phyloP scores from a whole-genome alignment of 2,888 invertebrate species.

The Arrhopalites spinosus region DNA sequence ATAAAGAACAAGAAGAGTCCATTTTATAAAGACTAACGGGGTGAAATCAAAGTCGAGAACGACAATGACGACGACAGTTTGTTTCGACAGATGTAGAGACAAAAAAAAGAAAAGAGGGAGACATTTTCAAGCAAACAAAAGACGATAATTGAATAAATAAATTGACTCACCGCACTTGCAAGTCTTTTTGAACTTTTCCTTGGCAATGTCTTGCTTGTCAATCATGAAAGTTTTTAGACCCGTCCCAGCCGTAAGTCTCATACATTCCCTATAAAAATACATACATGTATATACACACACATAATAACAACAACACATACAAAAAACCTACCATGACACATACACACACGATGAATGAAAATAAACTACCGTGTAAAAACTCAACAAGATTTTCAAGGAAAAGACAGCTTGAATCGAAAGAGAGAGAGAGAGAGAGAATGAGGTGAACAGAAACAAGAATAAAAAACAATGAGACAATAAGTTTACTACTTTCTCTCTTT shows the following conservation, averaged over 20 bases:
- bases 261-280: conserved; percentile 67
- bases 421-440: conserved; percentile 1
- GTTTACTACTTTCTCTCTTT: neutral
- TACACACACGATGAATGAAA: conserved; percentile 5
- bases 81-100: neutral
- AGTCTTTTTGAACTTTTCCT: conserved; percentile 74
- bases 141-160: conserved; percentile 25
- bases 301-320: neutral
- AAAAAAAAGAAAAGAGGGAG: neutral
- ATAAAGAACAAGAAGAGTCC: neutral
- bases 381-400: neutral
- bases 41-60: neutral
- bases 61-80: too few species aligned
- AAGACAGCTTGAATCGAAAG: neutral
- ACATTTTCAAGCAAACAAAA: conserved; percentile 9
- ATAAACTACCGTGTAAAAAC: conserved; percentile 12
- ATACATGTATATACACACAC: neutral
- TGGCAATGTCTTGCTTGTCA: conserved; percentile 73
- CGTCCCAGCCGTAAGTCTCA: conserved; percentile 74
- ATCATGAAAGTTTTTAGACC: conserved; percentile 77
- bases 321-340: neutral
- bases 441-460: neutral
- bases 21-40: neutral
- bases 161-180: conserved; percentile 73
- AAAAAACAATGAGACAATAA: conserved; percentile 4